Base-by-base conservation (phyloP, 1,140 invertebrate genomes). In the Drosophila kikkawai region DNA sequence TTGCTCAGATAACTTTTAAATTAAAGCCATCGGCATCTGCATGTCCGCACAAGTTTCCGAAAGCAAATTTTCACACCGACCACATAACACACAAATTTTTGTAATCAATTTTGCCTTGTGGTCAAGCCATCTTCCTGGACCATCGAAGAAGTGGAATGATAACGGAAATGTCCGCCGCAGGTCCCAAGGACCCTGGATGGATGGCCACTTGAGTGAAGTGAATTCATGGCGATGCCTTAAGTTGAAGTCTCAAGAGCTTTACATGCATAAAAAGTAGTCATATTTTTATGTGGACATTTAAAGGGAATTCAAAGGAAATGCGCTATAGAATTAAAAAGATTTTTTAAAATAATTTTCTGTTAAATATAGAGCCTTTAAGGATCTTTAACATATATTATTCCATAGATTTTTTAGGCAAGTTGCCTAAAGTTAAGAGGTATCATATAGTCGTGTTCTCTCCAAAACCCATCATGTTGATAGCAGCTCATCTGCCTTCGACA, bases 1-100 rank as follows among this genome's bases (percentile, higher is more conserved):
- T 88, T 84, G 85, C 84, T 81, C 81, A 88, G 83, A 90, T 88
- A 88, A 88, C 84, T 88, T 88, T 88, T 88, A 88, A 88, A 88
- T 88, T 88, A 88, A 71, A 66, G 85, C 85, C 84, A 81, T 51
- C 37, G 85, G 85, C 84, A 29, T 50, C 53, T 50, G 37, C 51
- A 56, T 51, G 42, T 56, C 63, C 48, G 50, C 47, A 45, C 67
- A 80, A 78, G 58, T 85, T 81, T 64, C 32, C 55, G 32, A 42
- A 79, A 61, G 41, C 63, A 82, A 80, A 77, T 71, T 88, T 75
- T 68, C 51, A 51, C 76, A 87, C 79, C 73, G 66, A 53, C 79
- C 82, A 63, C 75, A 78, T 53, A 60, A 56, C 63, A 75, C 39
- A 51, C 79, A 74, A 90, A 80, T 84, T 79, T 80, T 79, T 84